These are phyloP conservation scores for Orthonevra nobilis DNA, from an alignment of 2,888 invertebrate genomes.

Conservation along the genomic window DNA sequence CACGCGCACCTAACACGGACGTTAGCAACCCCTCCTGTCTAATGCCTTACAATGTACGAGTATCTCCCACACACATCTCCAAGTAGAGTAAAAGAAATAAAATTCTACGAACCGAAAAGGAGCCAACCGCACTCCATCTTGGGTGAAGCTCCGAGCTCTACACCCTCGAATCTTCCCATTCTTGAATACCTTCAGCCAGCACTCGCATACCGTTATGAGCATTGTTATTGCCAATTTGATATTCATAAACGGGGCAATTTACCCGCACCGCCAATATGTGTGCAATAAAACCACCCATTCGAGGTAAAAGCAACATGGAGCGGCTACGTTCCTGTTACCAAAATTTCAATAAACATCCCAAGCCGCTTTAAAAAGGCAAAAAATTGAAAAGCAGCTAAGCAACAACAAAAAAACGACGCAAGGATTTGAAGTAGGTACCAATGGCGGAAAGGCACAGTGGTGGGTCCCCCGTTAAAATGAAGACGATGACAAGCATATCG, in stretches of 20 bases:
- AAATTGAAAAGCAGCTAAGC: too few relatives aligned
- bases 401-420: conserved; percentile 1
- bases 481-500: conserved; percentile 18
- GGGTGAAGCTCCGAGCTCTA: conserved; percentile 24
- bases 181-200: neutral
- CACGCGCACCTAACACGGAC: neutral
- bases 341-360: conserved; percentile 42
- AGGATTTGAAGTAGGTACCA: conserved; percentile 29
- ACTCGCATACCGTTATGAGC: conserved; percentile 36
- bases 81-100: conserved; percentile 42
- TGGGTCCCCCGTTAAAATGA: neutral
- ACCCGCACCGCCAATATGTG: conserved; percentile 24
- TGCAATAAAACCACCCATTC: conserved; percentile 56
- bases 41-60: too few relatives aligned
- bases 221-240: conserved; percentile 67
- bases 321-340: conserved; percentile 14
- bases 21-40: neutral
- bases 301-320: conserved; percentile 13
- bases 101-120: conserved; percentile 52
- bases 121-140: conserved; percentile 49
- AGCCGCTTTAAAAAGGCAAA: conserved; percentile 53
- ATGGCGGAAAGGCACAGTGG: too few relatives aligned
- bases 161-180: too few relatives aligned
- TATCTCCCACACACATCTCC: too few relatives aligned
- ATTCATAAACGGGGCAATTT: conserved; percentile 62